Percentiles rank a stretch among this genome's conserved stretches.
Conservation (phyloP, 1,140 invertebrate genomes). For the Linepithema humile region DNA sequence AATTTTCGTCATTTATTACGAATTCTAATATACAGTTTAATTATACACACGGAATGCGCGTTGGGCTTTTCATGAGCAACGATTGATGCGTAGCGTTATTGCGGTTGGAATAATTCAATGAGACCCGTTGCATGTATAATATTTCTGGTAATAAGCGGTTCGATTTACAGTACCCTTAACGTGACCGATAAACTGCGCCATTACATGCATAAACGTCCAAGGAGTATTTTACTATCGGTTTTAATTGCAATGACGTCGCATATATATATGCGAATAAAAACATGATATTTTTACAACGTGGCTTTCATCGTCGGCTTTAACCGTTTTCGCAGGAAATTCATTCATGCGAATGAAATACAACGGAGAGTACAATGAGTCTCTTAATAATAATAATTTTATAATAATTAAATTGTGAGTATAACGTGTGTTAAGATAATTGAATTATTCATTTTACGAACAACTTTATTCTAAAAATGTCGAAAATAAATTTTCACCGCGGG, state of each 20-base stretch:
- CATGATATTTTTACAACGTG: neutral
- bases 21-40: neutral
- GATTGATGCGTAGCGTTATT: neutral
- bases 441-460: neutral
- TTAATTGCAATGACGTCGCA: conserved; percentile 8
- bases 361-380: neutral
- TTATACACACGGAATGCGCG: neutral
- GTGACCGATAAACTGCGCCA: neutral
- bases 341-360: neutral
- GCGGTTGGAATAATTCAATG: conserved; percentile 40
- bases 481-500: neutral
- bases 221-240: neutral
- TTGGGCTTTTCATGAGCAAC: conserved; percentile 9
- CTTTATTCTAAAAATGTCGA: neutral
- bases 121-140: conserved; percentile 30
- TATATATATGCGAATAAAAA: conserved; percentile 5
- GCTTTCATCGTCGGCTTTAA: conserved; percentile 1
- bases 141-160: conserved; percentile 10
- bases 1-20: neutral
- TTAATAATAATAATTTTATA: neutral
- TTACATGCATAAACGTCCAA: neutral
- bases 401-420: conserved; percentile 14
- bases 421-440: neutral
- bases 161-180: conserved; percentile 6
- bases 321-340: neutral